Percentiles rank a stretch among this genome's conserved stretches.
Conservation (phyloP, 2,888 invertebrate genomes). For the Disparrhopalites patrizii region DNA sequence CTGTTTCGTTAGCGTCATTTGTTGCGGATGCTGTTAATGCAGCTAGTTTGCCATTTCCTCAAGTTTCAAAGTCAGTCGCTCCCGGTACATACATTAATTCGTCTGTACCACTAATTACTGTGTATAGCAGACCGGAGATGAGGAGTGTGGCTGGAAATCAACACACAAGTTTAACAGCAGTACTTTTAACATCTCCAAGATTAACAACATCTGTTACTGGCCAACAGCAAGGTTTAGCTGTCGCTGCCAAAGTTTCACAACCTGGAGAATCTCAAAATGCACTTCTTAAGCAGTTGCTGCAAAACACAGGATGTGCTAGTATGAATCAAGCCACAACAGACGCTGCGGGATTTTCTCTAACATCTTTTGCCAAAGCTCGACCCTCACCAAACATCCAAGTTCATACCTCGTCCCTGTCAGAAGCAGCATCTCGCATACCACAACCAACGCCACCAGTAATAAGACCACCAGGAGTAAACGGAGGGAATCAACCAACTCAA, state of each 20-base stretch:
- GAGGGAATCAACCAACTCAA: not conserved
- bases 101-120: slow-evolving; percentile 29
- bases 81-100: slow-evolving; percentile 10
- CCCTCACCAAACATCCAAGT: slow-evolving; percentile 29
- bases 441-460: slow-evolving; percentile 50
- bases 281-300: slow-evolving; percentile 61
- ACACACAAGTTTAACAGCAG: slow-evolving; percentile 26
- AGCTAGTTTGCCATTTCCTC: slow-evolving; percentile 43
- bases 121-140: slow-evolving; percentile 33
- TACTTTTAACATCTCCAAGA: slow-evolving; percentile 30
- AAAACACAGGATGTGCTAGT: slow-evolving; percentile 68
- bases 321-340: slow-evolving; percentile 43
- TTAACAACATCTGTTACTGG: slow-evolving; percentile 27
- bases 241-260: slow-evolving; percentile 47
- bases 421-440: slow-evolving; percentile 46
- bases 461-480: slow-evolving; percentile 55
- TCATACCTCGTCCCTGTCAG: slow-evolving; percentile 44
- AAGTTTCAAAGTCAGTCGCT: slow-evolving; percentile 27
- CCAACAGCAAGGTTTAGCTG: slow-evolving; percentile 23
- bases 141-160: slow-evolving; percentile 14
- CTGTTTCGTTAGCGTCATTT: slow-evolving; percentile 32
- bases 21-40: slow-evolving; percentile 48
- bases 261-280: slow-evolving; percentile 85
- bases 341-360: slow-evolving; percentile 41
- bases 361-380: slow-evolving; percentile 33